Base-by-base conservation (phyloP, 1,140 invertebrate genomes). In the Drosophila pseudoobscura region DNA sequence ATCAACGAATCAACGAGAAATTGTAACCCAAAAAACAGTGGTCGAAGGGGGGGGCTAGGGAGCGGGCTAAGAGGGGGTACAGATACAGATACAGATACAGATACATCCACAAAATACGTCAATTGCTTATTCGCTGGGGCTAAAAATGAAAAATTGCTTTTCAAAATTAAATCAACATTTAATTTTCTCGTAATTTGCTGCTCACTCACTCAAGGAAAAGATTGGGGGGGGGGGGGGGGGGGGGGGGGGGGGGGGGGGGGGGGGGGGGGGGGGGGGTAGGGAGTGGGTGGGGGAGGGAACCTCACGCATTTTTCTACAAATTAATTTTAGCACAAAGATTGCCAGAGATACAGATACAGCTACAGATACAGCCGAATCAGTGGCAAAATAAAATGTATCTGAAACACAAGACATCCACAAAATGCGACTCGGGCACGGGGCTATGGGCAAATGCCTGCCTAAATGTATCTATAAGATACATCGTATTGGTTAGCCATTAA, bases 81-180 rank as follows among this genome's bases (percentile, higher is more conserved):
- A 75, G 49, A 60, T 71, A 75, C 54, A 73, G 52, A 45, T 11
- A 61, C 56, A 65, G n/a, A n/a, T n/a, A n/a, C n/a, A n/a, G 56
- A 60, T 65, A 76, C 54, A 76, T 71, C 54, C 75, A 66, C 65
- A 75, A 13, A 39, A 13, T 73, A 87, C 82, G 83, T 75, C 82
- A 85, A 87, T 78, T 85, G 82, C 80, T 71, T 80, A 54, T 74
- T 75, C 80, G 77, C 56, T 75, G 75, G 61, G 75, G 82, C 82
- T 82, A 87, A 88, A 87, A 82, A 88, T 82, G 83, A 87, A 87
- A 87, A 87, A 87, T 87, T 87, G 82, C 82, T 87, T 87, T 87
- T 87, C 82, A 88, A 87, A 87, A 87, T 87, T 87, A 87, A 87
- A 87, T 87, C 82, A 87, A 87, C 82, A 87, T 87, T 87, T 87